These are phyloP conservation scores for Oostethus manadensis DNA, from an alignment of 2,113 vertebrate genomes.

Conservation along the genomic window DNA sequence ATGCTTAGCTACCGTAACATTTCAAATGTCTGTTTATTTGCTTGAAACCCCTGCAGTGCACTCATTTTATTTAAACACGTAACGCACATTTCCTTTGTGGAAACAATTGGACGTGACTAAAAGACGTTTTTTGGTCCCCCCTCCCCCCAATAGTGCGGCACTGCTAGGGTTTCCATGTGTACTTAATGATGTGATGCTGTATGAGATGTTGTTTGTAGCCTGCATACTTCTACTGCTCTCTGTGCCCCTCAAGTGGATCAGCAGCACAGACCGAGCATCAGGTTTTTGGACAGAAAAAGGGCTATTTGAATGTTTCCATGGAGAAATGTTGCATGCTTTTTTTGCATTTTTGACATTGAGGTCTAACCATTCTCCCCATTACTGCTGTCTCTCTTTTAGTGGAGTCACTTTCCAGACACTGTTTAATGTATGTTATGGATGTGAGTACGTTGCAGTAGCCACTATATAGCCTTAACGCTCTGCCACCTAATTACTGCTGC, in stretches of 20 bases:
- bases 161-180: slow-evolving; percentile 73
- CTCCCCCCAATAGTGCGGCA: slow-evolving; percentile 56
- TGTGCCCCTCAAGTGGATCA: slow-evolving; percentile 35
- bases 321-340: slow-evolving; percentile 70
- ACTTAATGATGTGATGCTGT: slow-evolving; percentile 19
- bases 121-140: slow-evolving; percentile 31
- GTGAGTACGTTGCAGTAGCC: slow-evolving; percentile 93
- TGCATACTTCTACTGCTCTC: slow-evolving; percentile 5
- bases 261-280: slow-evolving; percentile 12
- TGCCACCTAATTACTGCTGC: slow-evolving; percentile 82
- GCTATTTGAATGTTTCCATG: slow-evolving; percentile 20
- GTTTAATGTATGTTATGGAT: slow-evolving; percentile 97
- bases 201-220: slow-evolving; percentile 21
- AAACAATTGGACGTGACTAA: slow-evolving; percentile 51
- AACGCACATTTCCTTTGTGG: slow-evolving; percentile 66
- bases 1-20: slow-evolving; percentile 33
- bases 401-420: slow-evolving; percentile 95
- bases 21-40: slow-evolving; percentile 33
- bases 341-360: slow-evolving; percentile 72
- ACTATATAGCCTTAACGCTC: slow-evolving; percentile 69
- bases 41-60: slow-evolving; percentile 76
- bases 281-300: not conserved
- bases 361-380: slow-evolving; percentile 86
- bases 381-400: slow-evolving; percentile 89
- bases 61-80: slow-evolving; percentile 59